phyloP scores from a whole-genome alignment of 2,113 vertebrate species.

The Psophia crepitans region DNA sequence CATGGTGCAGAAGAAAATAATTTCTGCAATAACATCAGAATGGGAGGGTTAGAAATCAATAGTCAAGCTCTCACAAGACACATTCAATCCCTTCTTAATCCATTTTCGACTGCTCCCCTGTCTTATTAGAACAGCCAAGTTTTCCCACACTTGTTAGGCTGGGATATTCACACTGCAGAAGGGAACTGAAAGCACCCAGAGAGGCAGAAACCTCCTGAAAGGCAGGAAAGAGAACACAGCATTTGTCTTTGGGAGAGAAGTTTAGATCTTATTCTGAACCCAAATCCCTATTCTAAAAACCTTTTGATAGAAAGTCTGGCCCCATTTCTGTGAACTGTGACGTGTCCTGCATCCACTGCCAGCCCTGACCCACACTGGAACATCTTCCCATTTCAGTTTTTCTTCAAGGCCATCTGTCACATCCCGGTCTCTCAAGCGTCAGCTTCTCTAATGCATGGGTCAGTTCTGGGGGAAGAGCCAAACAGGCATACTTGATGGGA shows the following conservation, averaged over 20 bases:
- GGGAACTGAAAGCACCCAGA: neutral
- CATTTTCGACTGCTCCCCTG: neutral
- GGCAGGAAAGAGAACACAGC: neutral
- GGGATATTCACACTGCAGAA: neutral
- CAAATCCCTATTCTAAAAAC: neutral
- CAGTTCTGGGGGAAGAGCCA: neutral
- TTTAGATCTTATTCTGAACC: neutral
- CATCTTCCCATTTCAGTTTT: neutral
- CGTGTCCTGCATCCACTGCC: neutral
- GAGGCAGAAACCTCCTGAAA: neutral
- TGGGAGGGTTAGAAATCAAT: slow-evolving; percentile 26
- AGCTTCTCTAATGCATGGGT: neutral
- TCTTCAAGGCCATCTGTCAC: neutral
- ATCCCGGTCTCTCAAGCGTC: neutral
- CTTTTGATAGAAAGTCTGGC: neutral
- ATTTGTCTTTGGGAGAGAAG: neutral
- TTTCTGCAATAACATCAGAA: slow-evolving; percentile 31
- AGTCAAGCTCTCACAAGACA: slow-evolving; percentile 55
- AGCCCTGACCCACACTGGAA: neutral
- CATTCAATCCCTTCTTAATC: slow-evolving; percentile 3
- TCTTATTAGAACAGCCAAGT: neutral
- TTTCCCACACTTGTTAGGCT: neutral
- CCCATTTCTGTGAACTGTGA: fast-evolving
- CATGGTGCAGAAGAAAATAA: slow-evolving; percentile 34
- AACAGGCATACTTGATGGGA: fast-evolving